Conservation (phyloP, 2,797 vertebrate species). For the Molossus alvarezi region DNA sequence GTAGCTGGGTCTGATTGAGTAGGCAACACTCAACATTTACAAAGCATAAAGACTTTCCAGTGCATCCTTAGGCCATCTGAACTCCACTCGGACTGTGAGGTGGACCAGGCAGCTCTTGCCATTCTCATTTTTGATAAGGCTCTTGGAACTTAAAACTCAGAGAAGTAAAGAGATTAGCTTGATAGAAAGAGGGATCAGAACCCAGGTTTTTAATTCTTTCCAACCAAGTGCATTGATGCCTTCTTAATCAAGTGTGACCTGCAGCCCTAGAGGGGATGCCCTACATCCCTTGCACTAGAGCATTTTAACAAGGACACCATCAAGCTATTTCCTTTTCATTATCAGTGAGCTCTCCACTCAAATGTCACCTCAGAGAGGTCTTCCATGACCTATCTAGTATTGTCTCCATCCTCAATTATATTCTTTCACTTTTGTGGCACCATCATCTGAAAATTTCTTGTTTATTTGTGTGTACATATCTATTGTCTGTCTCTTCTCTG, state of each 20-base stretch:
- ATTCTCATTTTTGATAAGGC: not conserved
- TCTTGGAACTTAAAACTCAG: conserved; percentile 1
- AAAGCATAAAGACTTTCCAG: not conserved
- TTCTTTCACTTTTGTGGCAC: not conserved
- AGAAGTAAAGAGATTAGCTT: not conserved
- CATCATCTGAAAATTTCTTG: not conserved
- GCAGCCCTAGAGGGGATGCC: too few relatives aligned
- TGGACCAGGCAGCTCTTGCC: not conserved
- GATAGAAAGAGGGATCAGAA: not conserved
- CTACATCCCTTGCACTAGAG: not conserved
- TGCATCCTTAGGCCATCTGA: not conserved
- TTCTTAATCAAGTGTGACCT: not conserved
- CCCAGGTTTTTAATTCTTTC: not conserved
- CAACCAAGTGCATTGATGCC: not conserved
- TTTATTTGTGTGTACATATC: not conserved
- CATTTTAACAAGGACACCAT: not conserved
- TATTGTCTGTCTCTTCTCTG: not conserved
- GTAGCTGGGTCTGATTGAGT: not conserved
- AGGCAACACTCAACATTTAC: not conserved
- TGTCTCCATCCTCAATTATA: not conserved
- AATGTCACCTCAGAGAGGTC: not conserved
- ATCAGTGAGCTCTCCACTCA: not conserved
- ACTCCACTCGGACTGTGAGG: not conserved
- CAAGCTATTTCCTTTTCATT: not conserved
- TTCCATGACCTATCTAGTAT: not conserved